Percentiles rank a stretch among this genome's conserved stretches.
Evolutionary conservation across 2,113 vertebrate genomes (phyloP).

Genomic region (Hypocryptadius cinnamomeus): DNA sequence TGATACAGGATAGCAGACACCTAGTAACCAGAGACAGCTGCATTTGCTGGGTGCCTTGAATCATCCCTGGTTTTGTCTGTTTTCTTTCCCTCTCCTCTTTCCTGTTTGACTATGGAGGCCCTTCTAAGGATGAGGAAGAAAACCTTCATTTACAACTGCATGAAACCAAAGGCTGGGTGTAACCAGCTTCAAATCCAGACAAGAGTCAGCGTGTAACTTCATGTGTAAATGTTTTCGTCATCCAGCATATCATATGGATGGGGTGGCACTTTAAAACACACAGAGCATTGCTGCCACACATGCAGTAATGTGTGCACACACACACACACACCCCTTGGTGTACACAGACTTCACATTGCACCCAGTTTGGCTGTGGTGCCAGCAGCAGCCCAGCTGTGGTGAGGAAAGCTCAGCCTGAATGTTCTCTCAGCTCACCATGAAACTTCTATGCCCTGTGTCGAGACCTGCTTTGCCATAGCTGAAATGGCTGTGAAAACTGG

Average conservation of each 20-base stretch:
- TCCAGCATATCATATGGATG: background rate
- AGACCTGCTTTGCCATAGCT: background rate
- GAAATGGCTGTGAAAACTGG: background rate
- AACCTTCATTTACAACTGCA: background rate
- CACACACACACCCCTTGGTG: accelerated
- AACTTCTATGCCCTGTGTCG: background rate
- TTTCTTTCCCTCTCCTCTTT: background rate
- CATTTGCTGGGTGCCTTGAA: background rate
- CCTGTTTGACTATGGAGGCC: background rate
- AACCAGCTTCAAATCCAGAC: background rate
- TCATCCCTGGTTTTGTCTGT: background rate
- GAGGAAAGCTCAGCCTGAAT: background rate
- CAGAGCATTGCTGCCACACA: accelerated
- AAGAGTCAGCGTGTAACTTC: background rate
- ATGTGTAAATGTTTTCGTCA: accelerated
- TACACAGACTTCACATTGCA: background rate
- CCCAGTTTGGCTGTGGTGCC: background rate
- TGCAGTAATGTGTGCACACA: background rate
- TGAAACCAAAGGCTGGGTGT: background rate
- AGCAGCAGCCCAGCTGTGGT: background rate
- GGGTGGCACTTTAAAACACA: background rate
- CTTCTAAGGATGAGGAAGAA: background rate
- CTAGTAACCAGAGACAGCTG: background rate
- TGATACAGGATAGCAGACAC: background rate
- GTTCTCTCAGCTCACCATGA: background rate